Evolutionary conservation across 92 coral and sea anemone genomes (phyloP).

Genomic region (Montipora capitata): DNA sequence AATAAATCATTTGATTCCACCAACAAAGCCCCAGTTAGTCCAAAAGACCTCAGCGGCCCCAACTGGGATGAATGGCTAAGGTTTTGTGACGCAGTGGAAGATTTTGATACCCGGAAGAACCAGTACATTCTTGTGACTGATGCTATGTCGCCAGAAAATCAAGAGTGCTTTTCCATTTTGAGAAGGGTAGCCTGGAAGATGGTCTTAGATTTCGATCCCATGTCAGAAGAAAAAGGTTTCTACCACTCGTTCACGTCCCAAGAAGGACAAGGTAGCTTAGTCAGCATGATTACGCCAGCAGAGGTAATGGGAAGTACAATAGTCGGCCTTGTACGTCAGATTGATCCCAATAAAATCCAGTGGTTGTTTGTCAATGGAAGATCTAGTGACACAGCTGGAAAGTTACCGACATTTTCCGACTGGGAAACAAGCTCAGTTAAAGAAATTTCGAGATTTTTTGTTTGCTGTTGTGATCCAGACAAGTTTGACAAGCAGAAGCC

Average conservation of each 20-base stretch:
- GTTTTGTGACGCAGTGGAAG: constrained; percentile 71
- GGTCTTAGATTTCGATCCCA: constrained; percentile 89
- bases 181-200: constrained; percentile 93
- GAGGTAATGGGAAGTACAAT: constrained; percentile 68
- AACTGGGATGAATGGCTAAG: constrained; percentile 86
- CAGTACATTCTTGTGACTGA: constrained; percentile 86
- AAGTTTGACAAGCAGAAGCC: constrained; percentile 90
- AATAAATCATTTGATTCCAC: not conserved
- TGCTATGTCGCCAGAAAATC: constrained; percentile 65
- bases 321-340: constrained; percentile 68
- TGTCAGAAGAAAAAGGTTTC: constrained; percentile 87
- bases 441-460: constrained; percentile 74
- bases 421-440: constrained; percentile 86
- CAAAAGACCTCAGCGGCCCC: constrained; percentile 64
- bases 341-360: constrained; percentile 81
- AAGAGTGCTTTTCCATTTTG: constrained; percentile 68
- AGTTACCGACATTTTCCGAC: constrained; percentile 56
- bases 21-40: constrained; percentile 1
- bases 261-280: constrained; percentile 72
- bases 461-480: constrained; percentile 89
- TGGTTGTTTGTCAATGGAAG: constrained; percentile 95
- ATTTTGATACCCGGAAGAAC: constrained; percentile 77
- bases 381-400: constrained; percentile 76
- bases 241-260: constrained; percentile 70
- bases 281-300: constrained; percentile 85